Conservation (phyloP, 2,113 vertebrate genomes). For the Carassius auratus region DNA sequence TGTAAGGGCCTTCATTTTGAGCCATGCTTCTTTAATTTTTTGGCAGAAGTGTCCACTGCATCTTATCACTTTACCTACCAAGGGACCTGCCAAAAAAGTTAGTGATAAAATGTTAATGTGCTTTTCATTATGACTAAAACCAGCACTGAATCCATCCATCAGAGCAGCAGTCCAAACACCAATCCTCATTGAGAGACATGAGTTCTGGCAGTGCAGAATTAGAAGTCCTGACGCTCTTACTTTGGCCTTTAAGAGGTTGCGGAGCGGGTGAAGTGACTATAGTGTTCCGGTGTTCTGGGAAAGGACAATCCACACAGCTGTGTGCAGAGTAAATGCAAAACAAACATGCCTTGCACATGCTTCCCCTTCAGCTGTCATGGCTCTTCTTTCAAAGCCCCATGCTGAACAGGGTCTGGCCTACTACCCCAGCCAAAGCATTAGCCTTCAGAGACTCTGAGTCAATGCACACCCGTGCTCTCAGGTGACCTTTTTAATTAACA, state of each 20-base stretch:
- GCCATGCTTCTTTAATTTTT: background rate
- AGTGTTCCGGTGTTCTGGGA: conserved; percentile 77
- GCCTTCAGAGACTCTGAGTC: conserved; percentile 39
- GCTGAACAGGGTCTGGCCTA: conserved; percentile 54
- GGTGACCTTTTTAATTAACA: conserved; percentile 75
- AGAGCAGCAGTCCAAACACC: background rate
- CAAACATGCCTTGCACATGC: conserved; percentile 80
- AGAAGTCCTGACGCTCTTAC: conserved; percentile 42
- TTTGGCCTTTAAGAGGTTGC: conserved; percentile 59
- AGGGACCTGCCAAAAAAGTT: background rate
- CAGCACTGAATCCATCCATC: background rate
- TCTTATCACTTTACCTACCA: background rate
- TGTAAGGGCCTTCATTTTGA: background rate
- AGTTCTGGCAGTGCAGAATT: background rate
- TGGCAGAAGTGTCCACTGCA: background rate
- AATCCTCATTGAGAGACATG: conserved; percentile 40
- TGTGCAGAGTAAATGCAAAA: conserved; percentile 78
- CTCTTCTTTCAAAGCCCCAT: conserved; percentile 76
- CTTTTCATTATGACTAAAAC: background rate
- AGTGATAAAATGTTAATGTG: background rate
- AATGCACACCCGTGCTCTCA: conserved; percentile 56
- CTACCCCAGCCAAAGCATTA: conserved; percentile 58
- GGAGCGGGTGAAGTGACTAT: conserved; percentile 65
- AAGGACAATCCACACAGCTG: conserved; percentile 81
- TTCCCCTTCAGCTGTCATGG: conserved; percentile 80